These are phyloP conservation scores for Glaucopsyche alexis DNA, from an alignment of 2,888 invertebrate genomes.

Conservation along the genomic window DNA sequence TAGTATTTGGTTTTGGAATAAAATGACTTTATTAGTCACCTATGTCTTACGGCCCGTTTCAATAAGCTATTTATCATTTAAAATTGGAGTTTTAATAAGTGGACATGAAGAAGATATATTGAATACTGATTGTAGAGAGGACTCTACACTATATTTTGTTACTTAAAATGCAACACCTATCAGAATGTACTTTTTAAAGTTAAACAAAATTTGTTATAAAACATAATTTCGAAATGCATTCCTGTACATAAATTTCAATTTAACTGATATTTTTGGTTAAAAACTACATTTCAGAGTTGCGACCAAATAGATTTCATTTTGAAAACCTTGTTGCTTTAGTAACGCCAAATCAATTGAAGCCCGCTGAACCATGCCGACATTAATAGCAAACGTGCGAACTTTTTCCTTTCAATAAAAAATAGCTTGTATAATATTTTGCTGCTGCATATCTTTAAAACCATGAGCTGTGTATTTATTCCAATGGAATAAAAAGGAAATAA, in stretches of 20 bases:
- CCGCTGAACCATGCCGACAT: slow-evolving; percentile 16
- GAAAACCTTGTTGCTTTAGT: slow-evolving; percentile 20
- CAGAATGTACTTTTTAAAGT: background rate
- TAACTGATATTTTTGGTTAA: slow-evolving; percentile 26
- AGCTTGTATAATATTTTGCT: background rate
- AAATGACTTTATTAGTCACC: too few species aligned
- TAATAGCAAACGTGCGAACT: slow-evolving; percentile 23
- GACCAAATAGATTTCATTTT: slow-evolving; percentile 23
- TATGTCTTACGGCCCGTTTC: too few species aligned
- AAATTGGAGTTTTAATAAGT: too few species aligned
- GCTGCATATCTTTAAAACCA: background rate
- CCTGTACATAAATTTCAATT: background rate
- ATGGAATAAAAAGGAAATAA: too few species aligned
- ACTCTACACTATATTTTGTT: too few species aligned
- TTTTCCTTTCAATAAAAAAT: slow-evolving; percentile 19
- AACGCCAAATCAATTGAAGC: slow-evolving; percentile 26
- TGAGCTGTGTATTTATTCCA: background rate
- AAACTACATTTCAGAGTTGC: slow-evolving; percentile 2
- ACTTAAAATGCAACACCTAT: background rate
- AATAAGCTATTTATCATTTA: too few species aligned
- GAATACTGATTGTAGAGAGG: too few species aligned
- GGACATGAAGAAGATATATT: too few species aligned
- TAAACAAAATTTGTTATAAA: background rate
- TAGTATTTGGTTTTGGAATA: too few species aligned
- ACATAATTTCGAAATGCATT: background rate